Conservation (phyloP, 2,888 invertebrate species). For the Brachyopa scutellaris region DNA sequence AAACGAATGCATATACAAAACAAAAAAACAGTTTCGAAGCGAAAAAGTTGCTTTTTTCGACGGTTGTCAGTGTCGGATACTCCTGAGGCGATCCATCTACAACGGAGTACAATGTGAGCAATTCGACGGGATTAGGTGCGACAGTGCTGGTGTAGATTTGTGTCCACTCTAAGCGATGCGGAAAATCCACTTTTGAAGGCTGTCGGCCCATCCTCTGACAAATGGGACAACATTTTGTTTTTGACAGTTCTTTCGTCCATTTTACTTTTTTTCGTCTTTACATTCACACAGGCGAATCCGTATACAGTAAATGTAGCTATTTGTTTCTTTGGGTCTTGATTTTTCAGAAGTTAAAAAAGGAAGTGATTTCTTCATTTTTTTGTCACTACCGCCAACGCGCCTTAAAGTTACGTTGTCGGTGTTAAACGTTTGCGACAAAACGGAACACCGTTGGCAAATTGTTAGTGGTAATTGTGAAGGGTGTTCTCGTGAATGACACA, state of each 20-base stretch:
- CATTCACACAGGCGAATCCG: too few relatives aligned
- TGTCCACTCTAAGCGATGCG: conserved; percentile 50
- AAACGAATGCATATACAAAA: conserved; percentile 35
- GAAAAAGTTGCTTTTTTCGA: conserved; percentile 14
- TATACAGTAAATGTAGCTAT: too few relatives aligned
- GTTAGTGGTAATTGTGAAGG: conserved; percentile 34
- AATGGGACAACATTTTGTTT: conserved; percentile 28
- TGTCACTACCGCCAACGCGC: neutral
- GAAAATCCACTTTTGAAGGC: conserved; percentile 54
- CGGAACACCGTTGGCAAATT: conserved; percentile 28
- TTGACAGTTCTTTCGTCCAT: conserved; percentile 32
- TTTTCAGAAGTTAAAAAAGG: conserved; percentile 12
- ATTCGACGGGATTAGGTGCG: conserved; percentile 38
- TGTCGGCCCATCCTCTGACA: conserved; percentile 22
- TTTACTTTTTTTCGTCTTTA: neutral
- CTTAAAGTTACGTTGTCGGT: conserved; percentile 7
- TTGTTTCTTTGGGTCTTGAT: too few relatives aligned
- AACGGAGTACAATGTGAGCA: conserved; percentile 28
- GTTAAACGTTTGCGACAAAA: neutral
- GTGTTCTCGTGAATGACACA: conserved; percentile 11
- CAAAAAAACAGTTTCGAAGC: conserved; percentile 17
- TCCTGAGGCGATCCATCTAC: conserved; percentile 32
- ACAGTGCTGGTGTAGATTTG: conserved; percentile 29
- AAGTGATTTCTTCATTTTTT: conserved; percentile 15
- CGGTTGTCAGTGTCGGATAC: conserved; percentile 36